Base-by-base conservation (phyloP, 1,140 invertebrate species). In the Neodiprion pinetum region DNA sequence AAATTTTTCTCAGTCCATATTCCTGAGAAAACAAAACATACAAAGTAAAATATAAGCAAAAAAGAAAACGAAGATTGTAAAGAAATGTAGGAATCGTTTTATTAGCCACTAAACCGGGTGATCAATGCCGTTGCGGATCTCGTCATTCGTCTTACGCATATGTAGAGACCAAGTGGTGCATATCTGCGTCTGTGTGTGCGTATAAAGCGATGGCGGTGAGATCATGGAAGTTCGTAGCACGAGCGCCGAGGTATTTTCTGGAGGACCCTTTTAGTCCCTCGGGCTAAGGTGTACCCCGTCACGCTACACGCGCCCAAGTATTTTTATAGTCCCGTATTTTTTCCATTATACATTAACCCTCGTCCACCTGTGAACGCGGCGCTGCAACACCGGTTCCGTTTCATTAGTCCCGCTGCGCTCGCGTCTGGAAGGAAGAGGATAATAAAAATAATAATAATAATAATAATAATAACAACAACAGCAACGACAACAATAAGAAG, bases 291-390 rank as follows among this genome's bases (percentile, higher is more conserved):
- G 53, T 61, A 40, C 28, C 28, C 53, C 53, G 53, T 61, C 11
- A 61, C 53, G 11, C n/a, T 61, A 61, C 53, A 61, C 53, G n/a
- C 53, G n/a, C 11, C 53, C 11, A 61, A 61, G 53, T 61, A 61
- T 14, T 61, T 61, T 61, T 61, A 61, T 61, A 61, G 53, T 61
- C 53, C 53, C 8, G n/a, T 61, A 61, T 61, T 61, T 61, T 61
- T 61, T 61, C 8, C 53, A 7, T 61, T 61, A 40, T 40, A 61
- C 11, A 61, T 61, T 61, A 61, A 14, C 53, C 53, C 28, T 40
- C 53, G n/a, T 61, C 53, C 53, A 61, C 53, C 53, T 61, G 53
- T 61, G 53, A 17, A 17, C 28, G 28, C 28, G 28, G 28, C 28
- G 28, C 28, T 40, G 28, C 5, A 40, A 17, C 53, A 61, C 53